Percentiles rank a stretch among this genome's conserved stretches.
phyloP scores from a whole-genome alignment of 2,888 invertebrate genomes.

The Leptopterna dolabrata region DNA sequence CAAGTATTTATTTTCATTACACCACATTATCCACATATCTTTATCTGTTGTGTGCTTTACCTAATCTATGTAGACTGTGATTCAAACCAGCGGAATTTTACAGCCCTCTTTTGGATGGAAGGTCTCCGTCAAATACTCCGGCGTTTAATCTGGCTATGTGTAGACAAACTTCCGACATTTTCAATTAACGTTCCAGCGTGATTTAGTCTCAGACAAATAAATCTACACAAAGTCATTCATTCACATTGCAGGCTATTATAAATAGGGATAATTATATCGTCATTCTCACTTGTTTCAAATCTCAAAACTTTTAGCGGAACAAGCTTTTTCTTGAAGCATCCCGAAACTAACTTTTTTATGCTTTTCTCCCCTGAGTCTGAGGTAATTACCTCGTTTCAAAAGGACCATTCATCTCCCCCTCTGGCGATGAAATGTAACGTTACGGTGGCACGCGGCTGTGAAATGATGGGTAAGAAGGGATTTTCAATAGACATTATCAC shows the following conservation, averaged over 20 bases:
- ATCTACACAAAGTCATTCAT: neutral
- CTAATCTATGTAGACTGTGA: no score
- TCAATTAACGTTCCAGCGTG: no score
- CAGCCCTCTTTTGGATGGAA: no score
- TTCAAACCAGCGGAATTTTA: no score
- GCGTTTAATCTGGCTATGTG: no score
- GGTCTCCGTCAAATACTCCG: no score
- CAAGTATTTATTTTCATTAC: no score
- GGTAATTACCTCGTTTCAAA: neutral
- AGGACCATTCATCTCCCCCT: neutral
- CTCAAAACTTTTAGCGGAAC: neutral
- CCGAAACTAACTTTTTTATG: neutral
- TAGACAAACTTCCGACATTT: no score
- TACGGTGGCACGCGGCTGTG: slow-evolving; percentile 12
- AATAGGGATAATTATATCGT: neutral
- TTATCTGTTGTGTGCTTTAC: no score
- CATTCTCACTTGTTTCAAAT: neutral
- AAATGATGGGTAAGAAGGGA: slow-evolving; percentile 12
- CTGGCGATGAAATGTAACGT: neutral
- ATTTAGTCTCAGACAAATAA: no score
- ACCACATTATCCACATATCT: no score
- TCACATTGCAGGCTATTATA: neutral
- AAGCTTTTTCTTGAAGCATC: neutral
- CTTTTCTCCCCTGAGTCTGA: neutral
- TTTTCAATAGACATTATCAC: slow-evolving; percentile 52